Percentiles rank a stretch among this genome's conserved stretches.
phyloP scores from a whole-genome alignment of 2,113 vertebrate species.

The Phyllopteryx taeniolatus region DNA sequence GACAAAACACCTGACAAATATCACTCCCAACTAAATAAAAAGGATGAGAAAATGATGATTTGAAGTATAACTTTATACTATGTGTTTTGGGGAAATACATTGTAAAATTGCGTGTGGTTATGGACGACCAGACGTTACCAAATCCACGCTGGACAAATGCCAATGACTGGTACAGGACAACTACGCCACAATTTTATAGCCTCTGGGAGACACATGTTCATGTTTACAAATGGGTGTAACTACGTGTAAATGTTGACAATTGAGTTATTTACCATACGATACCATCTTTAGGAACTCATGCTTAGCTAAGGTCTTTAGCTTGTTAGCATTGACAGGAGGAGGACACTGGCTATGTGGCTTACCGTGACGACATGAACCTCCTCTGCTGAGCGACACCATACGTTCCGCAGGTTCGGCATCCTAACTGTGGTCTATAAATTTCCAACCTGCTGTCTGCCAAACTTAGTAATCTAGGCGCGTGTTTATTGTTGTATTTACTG shows the following conservation, averaged over 20 bases:
- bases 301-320: constrained; percentile 38
- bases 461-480: constrained; percentile 56
- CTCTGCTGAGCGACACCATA: constrained; percentile 48
- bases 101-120: neutral
- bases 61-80: neutral
- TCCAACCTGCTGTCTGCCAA: constrained; percentile 50
- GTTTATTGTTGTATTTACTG: constrained; percentile 68
- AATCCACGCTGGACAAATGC: neutral
- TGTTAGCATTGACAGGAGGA: constrained; percentile 33
- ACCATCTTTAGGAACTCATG: neutral
- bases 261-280: neutral
- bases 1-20: too few relatives aligned
- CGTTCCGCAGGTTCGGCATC: constrained; percentile 60
- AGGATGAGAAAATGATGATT: neutral
- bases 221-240: neutral
- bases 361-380: constrained; percentile 77
- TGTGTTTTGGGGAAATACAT: neutral
- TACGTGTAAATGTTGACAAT: neutral
- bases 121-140: neutral
- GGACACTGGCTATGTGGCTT: constrained; percentile 46
- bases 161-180: neutral
- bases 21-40: neutral
- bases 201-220: neutral
- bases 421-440: constrained; percentile 37
- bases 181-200: neutral